Base-by-base conservation (phyloP, 2,888 invertebrate species). In the Abrostola triplasia region DNA sequence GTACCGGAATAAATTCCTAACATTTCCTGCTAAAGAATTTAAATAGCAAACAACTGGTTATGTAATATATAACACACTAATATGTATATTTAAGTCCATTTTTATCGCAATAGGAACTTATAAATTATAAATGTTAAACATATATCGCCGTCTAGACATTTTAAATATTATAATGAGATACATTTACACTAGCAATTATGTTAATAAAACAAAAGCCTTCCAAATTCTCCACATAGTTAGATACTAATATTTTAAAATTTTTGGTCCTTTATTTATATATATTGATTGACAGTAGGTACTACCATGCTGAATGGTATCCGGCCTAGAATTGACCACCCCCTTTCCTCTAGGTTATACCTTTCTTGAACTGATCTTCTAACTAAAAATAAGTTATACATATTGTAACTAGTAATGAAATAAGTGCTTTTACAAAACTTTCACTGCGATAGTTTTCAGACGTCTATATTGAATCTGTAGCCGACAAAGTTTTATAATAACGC, bases 31-130 rank as follows among this genome's bases (percentile, higher is more conserved):
- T 10, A 42, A 51, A 70, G 56, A 58, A 58, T 42, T 44, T 42
- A 54, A 54, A 69, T 13, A 24, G 8, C 35, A 37, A 0, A 0
- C n/a, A 70, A 71, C 70, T 8, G 72, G 70, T 70, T 71, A 42
- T 51, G 1, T 44, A 42, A 50, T 40, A 47, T 12, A 9, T 7
- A 11, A 13, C 44, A 11, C 13, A 47, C 13, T 47, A 24, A 24
- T 47, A 13, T 47, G n/a, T 48, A 51, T 70, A 7, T 38, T 56
- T 36, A 49, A 12, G 24, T n/a, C 44, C 12, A 47, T 64, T 54
- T 64, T 54, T 38, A 54, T 48, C 53, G 8, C 40, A 36, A 12
- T 24, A 48, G 44, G 40, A 49, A 44, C 13, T 9, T 65, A 10
- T n/a, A 13, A 48, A 37, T 53, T 9, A 47, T 59, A 51, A 41